These are phyloP conservation scores for Drosophila crucigera DNA, from an alignment of 2,888 invertebrate species.

Conservation along the genomic window DNA sequence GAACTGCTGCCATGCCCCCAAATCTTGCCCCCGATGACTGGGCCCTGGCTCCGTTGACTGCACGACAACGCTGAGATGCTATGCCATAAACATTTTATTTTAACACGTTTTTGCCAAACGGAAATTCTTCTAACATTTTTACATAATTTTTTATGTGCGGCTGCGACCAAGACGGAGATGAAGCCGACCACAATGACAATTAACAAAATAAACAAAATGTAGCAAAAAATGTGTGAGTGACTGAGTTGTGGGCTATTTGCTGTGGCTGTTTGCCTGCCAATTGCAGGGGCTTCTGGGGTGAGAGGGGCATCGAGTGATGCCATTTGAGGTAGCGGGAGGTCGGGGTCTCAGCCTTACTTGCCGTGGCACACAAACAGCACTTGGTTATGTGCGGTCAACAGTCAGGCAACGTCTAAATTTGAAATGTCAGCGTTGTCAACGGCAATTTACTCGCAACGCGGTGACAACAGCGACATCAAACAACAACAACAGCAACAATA, in stretches of 20 bases:
- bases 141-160: conserved; percentile 63
- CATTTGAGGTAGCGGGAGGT: conserved; percentile 22
- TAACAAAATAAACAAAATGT: conserved; percentile 62
- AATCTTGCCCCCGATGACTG: conserved; percentile 25
- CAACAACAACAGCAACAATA: conserved; percentile 28
- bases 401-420: conserved; percentile 76
- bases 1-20: conserved; percentile 39
- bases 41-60: conserved; percentile 6
- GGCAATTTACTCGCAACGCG: conserved; percentile 54
- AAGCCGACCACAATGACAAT: conserved; percentile 53
- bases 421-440: conserved; percentile 78
- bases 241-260: conserved; percentile 29
- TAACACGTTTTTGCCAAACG: conserved; percentile 69
- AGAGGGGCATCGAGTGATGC: conserved; percentile 12
- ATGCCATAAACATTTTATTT: conserved; percentile 53
- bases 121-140: conserved; percentile 66
- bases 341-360: conserved; percentile 41
- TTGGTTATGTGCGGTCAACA: conserved; percentile 77
- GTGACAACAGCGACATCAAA: conserved; percentile 38
- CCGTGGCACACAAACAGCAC: conserved; percentile 73
- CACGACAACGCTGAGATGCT: conserved; percentile 11
- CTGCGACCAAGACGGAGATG: conserved; percentile 5
- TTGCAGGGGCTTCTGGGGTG: background rate
- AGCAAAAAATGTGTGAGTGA: conserved; percentile 37
- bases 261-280: conserved; percentile 12